Percentiles rank a stretch among this genome's conserved stretches.
Evolutionary conservation across 2,113 vertebrate species (phyloP).

Genomic region (Oceanodroma tethys): DNA sequence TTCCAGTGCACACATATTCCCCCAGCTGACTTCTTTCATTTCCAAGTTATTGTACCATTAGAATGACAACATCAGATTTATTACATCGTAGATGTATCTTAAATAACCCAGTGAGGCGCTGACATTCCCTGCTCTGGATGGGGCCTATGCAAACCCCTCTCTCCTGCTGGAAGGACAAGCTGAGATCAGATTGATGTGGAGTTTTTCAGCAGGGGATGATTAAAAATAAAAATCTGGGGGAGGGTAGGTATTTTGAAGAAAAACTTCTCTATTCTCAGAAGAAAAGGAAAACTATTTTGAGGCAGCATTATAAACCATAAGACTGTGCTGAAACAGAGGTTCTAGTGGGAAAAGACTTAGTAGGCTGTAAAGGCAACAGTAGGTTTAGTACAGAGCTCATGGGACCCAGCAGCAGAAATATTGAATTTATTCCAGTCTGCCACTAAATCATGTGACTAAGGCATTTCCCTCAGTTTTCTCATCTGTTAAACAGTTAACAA

Average conservation of each 20-base stretch:
- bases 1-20: conserved; percentile 24
- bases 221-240: conserved; percentile 1
- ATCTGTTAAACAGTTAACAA: background rate
- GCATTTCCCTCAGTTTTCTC: background rate
- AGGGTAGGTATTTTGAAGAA: conserved; percentile 11
- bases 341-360: background rate
- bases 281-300: background rate
- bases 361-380: background rate
- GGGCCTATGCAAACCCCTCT: conserved; percentile 15
- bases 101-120: conserved; percentile 46
- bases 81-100: background rate
- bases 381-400: background rate
- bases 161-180: conserved; percentile 51
- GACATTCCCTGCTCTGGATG: conserved; percentile 43
- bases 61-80: conserved; percentile 42
- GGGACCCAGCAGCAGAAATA: background rate
- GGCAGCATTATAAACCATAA: background rate
- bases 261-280: background rate
- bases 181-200: conserved; percentile 3
- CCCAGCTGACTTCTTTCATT: conserved; percentile 41
- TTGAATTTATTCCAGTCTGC: background rate
- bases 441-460: background rate
- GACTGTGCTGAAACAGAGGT: background rate
- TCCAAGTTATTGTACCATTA: conserved; percentile 42
- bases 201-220: conserved; percentile 41